phyloP scores from a whole-genome alignment of 2,797 vertebrate species.

The Lutjanus argentimaculatus region DNA sequence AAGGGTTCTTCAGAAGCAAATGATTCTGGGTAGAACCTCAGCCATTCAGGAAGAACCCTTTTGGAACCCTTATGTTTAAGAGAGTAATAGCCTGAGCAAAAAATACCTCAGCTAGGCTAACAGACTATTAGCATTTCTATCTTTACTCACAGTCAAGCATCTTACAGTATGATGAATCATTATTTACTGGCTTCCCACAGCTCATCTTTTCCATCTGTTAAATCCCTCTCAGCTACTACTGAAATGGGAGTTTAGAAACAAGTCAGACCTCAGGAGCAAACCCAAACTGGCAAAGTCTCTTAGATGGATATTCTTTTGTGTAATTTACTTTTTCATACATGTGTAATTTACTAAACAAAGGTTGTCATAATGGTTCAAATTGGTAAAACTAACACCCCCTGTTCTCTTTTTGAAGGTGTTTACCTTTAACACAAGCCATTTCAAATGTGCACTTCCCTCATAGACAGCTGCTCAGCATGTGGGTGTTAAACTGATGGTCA shows the following conservation, averaged over 20 bases:
- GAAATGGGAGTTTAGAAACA: conserved; percentile 39
- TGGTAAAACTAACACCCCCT: conserved; percentile 26
- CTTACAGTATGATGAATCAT: conserved; percentile 46
- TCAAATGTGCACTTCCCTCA: conserved; percentile 36
- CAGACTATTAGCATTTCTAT: conserved; percentile 9
- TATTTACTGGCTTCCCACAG: conserved; percentile 51
- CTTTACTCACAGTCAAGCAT: conserved; percentile 48
- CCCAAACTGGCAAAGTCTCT: conserved; percentile 22
- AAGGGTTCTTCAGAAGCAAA: no score
- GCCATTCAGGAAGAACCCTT: no score
- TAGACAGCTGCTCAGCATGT: conserved; percentile 10
- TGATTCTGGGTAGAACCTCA: no score
- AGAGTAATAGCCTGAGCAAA: background rate
- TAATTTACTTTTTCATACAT: conserved; percentile 1
- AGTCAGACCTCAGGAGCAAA: conserved; percentile 47
- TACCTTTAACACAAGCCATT: conserved; percentile 19
- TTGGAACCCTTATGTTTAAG: no score
- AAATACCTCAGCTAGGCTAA: conserved; percentile 6
- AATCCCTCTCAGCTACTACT: conserved; percentile 37
- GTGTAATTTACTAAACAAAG: conserved; percentile 31
- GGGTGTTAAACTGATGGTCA: conserved; percentile 66
- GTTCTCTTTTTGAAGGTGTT: conserved; percentile 36
- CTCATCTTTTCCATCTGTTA: conserved; percentile 59
- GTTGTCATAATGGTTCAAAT: conserved; percentile 14
- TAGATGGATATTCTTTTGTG: conserved; percentile 17